Evolutionary conservation across 2,888 invertebrate species (phyloP).

Genomic region (Clusia tigrina): DNA sequence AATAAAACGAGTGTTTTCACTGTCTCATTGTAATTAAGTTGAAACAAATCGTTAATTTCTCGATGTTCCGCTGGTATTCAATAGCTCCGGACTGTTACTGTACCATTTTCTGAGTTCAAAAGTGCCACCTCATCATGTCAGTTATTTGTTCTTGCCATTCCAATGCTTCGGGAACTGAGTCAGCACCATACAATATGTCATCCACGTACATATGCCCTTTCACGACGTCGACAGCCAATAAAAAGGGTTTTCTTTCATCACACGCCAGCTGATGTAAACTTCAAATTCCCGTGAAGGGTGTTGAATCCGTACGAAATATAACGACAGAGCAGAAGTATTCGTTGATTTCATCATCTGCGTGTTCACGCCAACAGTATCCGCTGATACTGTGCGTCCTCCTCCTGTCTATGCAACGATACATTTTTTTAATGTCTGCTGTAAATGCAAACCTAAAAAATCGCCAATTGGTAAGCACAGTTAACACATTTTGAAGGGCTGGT

Average conservation of each 20-base stretch:
- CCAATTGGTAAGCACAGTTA: constrained; percentile 21
- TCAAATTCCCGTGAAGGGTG: constrained; percentile 2
- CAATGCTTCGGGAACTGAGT: not conserved
- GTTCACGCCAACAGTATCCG: constrained; percentile 19
- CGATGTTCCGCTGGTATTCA: constrained; percentile 12
- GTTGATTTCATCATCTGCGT: not conserved
- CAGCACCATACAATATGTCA: constrained; percentile 20
- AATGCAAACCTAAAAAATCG: constrained; percentile 18
- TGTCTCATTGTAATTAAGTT: not conserved
- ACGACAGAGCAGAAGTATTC: constrained; percentile 11
- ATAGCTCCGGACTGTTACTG: constrained; percentile 8
- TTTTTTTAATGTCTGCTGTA: constrained; percentile 25
- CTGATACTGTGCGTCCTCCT: constrained; percentile 21
- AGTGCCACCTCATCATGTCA: not conserved
- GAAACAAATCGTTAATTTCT: not conserved
- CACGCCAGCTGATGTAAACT: constrained; percentile 12
- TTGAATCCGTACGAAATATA: constrained; percentile 5
- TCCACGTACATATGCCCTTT: constrained; percentile 24
- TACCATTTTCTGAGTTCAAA: constrained; percentile 10
- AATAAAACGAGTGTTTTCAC: constrained; percentile 26
- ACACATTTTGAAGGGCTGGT: constrained; percentile 18
- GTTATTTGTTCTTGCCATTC: constrained; percentile 2
- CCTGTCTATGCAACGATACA: constrained; percentile 18
- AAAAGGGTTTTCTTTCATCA: constrained; percentile 4
- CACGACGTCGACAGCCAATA: constrained; percentile 2